These are phyloP conservation scores for Labroides dimidiatus DNA, from an alignment of 2,797 vertebrate species.

Conservation along the genomic window DNA sequence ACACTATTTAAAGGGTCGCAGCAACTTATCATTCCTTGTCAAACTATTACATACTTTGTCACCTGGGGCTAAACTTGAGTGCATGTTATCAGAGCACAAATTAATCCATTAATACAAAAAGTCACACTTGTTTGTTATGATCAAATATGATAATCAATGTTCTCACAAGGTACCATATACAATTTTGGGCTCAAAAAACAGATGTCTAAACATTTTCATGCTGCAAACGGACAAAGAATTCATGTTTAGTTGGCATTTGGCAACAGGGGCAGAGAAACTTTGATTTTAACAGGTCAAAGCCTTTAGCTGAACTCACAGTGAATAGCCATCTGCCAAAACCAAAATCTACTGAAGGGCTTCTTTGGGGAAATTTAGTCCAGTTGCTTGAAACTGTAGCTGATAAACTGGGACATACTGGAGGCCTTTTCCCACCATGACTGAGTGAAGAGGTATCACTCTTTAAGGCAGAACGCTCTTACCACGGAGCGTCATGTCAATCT, in stretches of 20 bases:
- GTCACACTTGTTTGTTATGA: not conserved
- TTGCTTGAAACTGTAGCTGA: not conserved
- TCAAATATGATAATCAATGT: too few species aligned
- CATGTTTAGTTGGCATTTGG: too few species aligned
- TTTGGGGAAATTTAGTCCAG: not conserved
- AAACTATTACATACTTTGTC: not conserved
- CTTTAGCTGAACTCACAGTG: too few species aligned
- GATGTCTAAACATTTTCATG: too few species aligned
- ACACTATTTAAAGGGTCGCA: constrained; percentile 20
- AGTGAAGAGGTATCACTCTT: constrained; percentile 18
- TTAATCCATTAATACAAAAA: not conserved
- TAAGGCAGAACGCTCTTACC: constrained; percentile 12
- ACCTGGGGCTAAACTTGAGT: not conserved
- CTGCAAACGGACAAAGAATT: too few species aligned
- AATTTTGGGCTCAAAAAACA: too few species aligned
- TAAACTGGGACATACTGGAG: not conserved
- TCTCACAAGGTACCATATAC: too few species aligned
- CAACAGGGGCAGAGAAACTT: too few species aligned
- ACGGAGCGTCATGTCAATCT: constrained; percentile 52
- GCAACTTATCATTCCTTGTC: not conserved
- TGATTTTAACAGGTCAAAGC: too few species aligned
- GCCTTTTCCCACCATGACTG: not conserved
- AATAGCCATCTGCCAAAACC: too few species aligned
- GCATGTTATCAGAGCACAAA: not conserved
- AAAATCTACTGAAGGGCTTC: not conserved